phyloP scores from a whole-genome alignment of 2,888 invertebrate species.

The Ectemnius lituratus region DNA sequence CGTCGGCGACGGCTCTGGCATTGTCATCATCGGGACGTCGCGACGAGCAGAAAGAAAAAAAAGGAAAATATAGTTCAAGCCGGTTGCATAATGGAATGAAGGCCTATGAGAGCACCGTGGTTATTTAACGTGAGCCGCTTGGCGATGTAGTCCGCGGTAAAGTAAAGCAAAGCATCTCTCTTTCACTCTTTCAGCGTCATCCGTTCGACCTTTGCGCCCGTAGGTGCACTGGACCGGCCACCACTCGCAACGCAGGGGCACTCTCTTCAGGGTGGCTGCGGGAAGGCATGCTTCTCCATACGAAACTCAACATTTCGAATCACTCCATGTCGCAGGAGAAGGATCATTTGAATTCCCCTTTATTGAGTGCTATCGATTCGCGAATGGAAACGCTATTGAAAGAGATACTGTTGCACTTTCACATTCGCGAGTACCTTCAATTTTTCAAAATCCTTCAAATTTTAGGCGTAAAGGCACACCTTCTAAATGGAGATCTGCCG shows the following conservation, averaged over 20 bases:
- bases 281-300: neutral
- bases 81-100: slow-evolving; percentile 53
- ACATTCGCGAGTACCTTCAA: too few relatives aligned
- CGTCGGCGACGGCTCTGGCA: too few relatives aligned
- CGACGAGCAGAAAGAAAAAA: slow-evolving; percentile 32
- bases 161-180: slow-evolving; percentile 35
- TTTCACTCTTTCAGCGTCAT: slow-evolving; percentile 31
- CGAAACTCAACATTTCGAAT: slow-evolving; percentile 10
- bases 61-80: slow-evolving; percentile 61
- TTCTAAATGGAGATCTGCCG: too few relatives aligned
- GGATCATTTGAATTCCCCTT: slow-evolving; percentile 43
- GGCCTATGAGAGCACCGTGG: slow-evolving; percentile 46
- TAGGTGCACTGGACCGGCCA: slow-evolving; percentile 10
- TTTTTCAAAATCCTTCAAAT: too few relatives aligned
- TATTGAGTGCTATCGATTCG: slow-evolving; percentile 21
- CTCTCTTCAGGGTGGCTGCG: too few relatives aligned
- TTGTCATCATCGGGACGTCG: neutral
- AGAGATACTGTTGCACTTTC: too few relatives aligned
- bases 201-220: slow-evolving; percentile 50
- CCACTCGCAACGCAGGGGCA: too few relatives aligned
- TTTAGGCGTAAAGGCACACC: too few relatives aligned
- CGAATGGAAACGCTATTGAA: slow-evolving; percentile 1
- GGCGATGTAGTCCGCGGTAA: slow-evolving; percentile 30
- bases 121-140: slow-evolving; percentile 27
- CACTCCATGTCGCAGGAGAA: slow-evolving; percentile 23